Conservation (phyloP, 2,113 vertebrate species). For the Ciconia maguari region DNA sequence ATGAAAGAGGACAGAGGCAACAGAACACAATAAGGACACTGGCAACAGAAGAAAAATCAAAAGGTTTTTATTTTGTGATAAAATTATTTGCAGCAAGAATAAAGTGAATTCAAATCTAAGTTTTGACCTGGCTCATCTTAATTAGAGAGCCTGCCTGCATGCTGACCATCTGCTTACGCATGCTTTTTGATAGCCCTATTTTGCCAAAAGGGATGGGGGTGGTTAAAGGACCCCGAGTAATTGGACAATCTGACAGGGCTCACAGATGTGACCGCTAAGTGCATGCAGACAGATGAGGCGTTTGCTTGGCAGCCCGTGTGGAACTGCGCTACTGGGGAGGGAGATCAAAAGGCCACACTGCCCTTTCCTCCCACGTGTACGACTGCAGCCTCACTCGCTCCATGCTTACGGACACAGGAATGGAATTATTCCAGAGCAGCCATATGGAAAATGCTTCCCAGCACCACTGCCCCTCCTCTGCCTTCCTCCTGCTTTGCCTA, state of each 20-base stretch:
- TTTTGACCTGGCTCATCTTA: conserved; percentile 3
- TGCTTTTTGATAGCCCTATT: neutral
- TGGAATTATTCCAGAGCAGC: conserved; percentile 10
- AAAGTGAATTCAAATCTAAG: conserved; percentile 22
- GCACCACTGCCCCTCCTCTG: neutral
- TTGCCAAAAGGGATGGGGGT: neutral
- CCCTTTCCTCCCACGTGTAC: conserved; percentile 24
- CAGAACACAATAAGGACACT: conserved; percentile 16
- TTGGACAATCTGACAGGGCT: neutral
- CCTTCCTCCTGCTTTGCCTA: neutral
- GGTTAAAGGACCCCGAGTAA: neutral
- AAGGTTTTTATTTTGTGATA: neutral
- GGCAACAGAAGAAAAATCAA: conserved; percentile 20
- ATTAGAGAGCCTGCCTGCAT: neutral
- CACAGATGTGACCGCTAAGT: conserved; percentile 22
- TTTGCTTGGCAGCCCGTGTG: neutral
- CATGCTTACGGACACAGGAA: neutral
- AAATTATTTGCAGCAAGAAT: conserved; percentile 37
- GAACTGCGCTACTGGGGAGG: neutral
- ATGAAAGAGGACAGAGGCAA: conserved; percentile 16
- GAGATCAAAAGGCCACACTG: conserved; percentile 13
- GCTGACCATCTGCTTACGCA: conserved; percentile 16
- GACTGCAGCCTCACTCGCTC: neutral
- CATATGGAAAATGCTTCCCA: neutral
- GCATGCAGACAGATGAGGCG: neutral